Evolutionary conservation across 2,113 vertebrate genomes (phyloP).

Genomic region (Coryphaenoides rupestris): DNA sequence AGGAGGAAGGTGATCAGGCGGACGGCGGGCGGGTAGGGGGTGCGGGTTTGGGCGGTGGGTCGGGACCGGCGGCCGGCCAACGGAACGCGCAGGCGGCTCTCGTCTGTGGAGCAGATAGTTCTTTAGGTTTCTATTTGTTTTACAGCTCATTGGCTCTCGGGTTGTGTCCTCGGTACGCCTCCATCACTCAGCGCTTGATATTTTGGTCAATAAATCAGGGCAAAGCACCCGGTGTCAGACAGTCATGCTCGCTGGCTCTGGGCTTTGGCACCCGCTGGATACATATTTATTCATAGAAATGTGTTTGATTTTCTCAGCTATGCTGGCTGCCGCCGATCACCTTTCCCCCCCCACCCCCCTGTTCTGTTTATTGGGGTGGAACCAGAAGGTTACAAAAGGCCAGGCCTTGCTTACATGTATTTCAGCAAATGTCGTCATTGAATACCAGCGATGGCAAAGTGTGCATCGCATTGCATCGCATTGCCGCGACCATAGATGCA

Average conservation of each 20-base stretch:
- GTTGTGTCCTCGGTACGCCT: conserved; percentile 62
- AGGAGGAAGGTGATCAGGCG: too few relatives aligned
- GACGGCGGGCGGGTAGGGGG: too few relatives aligned
- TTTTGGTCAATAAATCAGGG: conserved; percentile 74
- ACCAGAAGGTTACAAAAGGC: neutral
- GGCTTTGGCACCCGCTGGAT: conserved; percentile 52
- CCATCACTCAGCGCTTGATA: conserved; percentile 68
- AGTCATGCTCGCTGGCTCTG: conserved; percentile 59
- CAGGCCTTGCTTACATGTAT: too few relatives aligned
- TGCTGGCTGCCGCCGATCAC: conserved; percentile 27
- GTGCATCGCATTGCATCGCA: too few relatives aligned
- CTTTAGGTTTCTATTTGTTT: conserved; percentile 65
- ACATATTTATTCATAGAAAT: conserved; percentile 65
- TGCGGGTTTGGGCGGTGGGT: too few relatives aligned
- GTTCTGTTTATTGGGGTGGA: neutral
- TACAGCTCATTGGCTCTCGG: conserved; percentile 67
- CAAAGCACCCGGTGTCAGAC: conserved; percentile 61
- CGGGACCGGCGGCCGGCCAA: too few relatives aligned
- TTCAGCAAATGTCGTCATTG: too few relatives aligned
- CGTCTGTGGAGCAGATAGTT: conserved; percentile 59
- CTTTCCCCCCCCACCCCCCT: neutral
- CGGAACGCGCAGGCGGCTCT: conserved; percentile 15
- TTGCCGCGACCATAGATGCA: too few relatives aligned
- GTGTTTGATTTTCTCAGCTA: conserved; percentile 58
- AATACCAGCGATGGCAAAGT: too few relatives aligned